Evolutionary conservation across 2,888 invertebrate species (phyloP), one percentile per base, ranked within the genome.

Genomic region (Atherix ibis): DNA sequence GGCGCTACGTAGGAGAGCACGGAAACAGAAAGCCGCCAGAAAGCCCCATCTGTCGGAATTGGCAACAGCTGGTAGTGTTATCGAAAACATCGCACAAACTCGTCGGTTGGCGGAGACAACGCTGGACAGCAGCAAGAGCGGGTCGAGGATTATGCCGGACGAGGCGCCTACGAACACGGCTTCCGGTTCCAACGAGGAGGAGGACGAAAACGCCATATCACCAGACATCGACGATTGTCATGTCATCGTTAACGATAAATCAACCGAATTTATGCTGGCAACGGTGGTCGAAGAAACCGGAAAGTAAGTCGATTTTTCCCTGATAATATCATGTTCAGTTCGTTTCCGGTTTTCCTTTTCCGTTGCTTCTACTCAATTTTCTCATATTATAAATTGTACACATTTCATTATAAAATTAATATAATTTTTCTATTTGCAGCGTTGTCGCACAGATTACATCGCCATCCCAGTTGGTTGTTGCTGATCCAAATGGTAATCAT

Each of bases 111-210:
- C 82, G 26, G 87, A 87, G 62, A 85, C 85, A 24, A 76, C 77
- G 27, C 58, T 83, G 42, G 62, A 59, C 40, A 59, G 52, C 43
- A 42, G 54, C 42, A 50, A 53, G 38, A 52, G 55, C 36, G 70
- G 71, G 16, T 54, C 59, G 18, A 62, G 65, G 37, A 67, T 71
- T 30, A 56, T 71, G 41, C 67, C 73, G 13, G 74, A 77, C 44
- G 85, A 87, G 54, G 71, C 78, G 50, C 81, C 84, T 32, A 88
- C 88, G 13, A 88, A 88, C 56, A 88, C 88, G 6, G 88, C 85
- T 9, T 85, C 84, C 4, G 87, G 84, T 6, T 87, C 85, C 51
- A 85, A 85, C 53, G 87, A 85, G 50, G 83, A 85, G 41, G 83
- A 83, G 43, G 80, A 80, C 44, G 73, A 73, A 42, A 72, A 65